Conservation (phyloP, 2,888 invertebrate genomes). For the Rosalia funebris region DNA sequence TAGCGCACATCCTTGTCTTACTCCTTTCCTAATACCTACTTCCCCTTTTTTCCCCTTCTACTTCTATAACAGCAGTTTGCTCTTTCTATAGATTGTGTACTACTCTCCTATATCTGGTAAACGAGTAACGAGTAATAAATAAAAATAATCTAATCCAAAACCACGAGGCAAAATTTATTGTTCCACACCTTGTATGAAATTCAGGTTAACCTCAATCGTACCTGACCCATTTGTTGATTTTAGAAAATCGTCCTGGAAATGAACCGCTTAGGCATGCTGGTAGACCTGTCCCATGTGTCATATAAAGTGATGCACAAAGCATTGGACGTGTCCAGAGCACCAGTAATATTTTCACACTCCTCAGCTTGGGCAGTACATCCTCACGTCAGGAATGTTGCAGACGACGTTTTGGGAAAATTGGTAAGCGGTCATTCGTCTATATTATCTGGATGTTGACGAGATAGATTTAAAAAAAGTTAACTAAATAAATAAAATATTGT, state of each 20-base stretch:
- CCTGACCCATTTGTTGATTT: too few species aligned
- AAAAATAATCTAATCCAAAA: background rate
- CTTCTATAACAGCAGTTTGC: too few species aligned
- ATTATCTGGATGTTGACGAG: too few species aligned
- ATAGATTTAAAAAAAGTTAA: slow-evolving; percentile 30
- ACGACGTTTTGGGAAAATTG: slow-evolving; percentile 67
- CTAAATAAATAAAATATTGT: too few species aligned
- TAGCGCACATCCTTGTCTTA: too few species aligned
- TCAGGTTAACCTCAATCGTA: background rate
- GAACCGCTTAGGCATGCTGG: slow-evolving; percentile 74
- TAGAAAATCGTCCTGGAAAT: slow-evolving; percentile 70
- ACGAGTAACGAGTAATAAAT: background rate
- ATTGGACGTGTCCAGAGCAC: slow-evolving; percentile 66
- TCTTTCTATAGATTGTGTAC: too few species aligned
- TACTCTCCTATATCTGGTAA: too few species aligned
- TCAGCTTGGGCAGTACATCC: slow-evolving; percentile 67
- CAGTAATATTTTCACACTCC: slow-evolving; percentile 73
- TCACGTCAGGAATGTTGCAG: slow-evolving; percentile 69
- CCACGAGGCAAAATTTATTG: background rate
- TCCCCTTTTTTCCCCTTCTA: too few species aligned
- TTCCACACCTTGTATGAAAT: background rate
- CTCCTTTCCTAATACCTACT: too few species aligned
- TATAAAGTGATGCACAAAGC: slow-evolving; percentile 69
- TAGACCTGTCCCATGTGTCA: slow-evolving; percentile 71
- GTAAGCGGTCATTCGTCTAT: too few species aligned